Conservation (phyloP, 1,140 invertebrate species). For the Sinella curviseta region DNA sequence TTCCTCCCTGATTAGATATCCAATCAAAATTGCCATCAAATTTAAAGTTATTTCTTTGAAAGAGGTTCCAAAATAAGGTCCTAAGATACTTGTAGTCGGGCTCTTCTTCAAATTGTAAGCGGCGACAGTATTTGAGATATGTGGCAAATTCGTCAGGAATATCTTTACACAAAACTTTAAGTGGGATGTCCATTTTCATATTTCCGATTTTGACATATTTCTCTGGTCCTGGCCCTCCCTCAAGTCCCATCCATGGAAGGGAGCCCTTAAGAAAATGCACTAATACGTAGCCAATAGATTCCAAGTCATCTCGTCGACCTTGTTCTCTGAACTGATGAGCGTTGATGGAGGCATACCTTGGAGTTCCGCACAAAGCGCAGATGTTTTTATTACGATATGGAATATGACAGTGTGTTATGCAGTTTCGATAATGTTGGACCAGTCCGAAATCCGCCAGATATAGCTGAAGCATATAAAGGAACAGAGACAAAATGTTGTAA, state of each 20-base stretch:
- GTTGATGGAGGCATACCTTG: conserved; percentile 96
- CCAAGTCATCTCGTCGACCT: conserved; percentile 90
- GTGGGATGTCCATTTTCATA: conserved; percentile 94
- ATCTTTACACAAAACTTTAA: conserved; percentile 90
- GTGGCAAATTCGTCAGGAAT: conserved; percentile 95
- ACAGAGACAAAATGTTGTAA: neutral
- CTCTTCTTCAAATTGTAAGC: conserved; percentile 88
- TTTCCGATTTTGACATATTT: conserved; percentile 96
- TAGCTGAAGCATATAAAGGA: neutral
- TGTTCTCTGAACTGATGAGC: conserved; percentile 91
- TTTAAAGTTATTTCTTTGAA: conserved; percentile 96
- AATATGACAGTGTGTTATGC: neutral
- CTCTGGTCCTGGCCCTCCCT: conserved; percentile 81
- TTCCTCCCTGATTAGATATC: too few relatives aligned
- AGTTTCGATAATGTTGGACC: conserved; percentile 50
- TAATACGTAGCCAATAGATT: conserved; percentile 91
- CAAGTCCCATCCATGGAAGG: conserved; percentile 83
- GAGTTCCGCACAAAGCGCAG: conserved; percentile 90
- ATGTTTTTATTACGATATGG: neutral
- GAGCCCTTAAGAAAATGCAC: conserved; percentile 93
- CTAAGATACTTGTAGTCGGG: conserved; percentile 97
- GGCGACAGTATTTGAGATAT: conserved; percentile 96
- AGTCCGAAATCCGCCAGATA: conserved; percentile 69
- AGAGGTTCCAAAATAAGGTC: conserved; percentile 94
- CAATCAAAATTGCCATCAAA: conserved; percentile 99